Evolutionary conservation across 2,888 invertebrate genomes (phyloP), one percentile per base, ranked within the genome.

Genomic region (Diadegma fenestrale): DNA sequence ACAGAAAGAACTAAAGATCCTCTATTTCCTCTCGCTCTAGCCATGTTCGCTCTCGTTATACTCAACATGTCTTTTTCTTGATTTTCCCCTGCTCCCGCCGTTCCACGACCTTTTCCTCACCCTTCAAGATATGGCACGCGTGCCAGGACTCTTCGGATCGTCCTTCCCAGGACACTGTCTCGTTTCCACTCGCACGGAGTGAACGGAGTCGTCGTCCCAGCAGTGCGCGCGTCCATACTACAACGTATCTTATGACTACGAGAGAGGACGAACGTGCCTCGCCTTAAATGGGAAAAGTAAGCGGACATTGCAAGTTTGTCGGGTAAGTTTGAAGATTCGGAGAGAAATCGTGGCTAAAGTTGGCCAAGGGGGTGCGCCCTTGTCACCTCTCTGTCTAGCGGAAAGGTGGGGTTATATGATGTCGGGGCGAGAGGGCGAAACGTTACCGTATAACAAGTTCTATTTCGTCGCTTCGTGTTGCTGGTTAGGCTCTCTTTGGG

Each of bases 231-330:
- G 80, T 82, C 79, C 79, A 72, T 80, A 72, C 79, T 63, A 54
- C 64, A 26, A 80, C 58, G 66, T 80, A 72, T 51, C 75, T 85
- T 80, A 83, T 73, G 80, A 80, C 77, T 80, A 58, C 77, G 72
- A 72, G 77, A 77, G 83, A 83, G 86, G 68, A 83, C 76, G 86
- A 86, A 86, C 87, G 82, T 86, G 85, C 83, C 82, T 81, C 68
- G 87, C 81, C 81, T 84, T 86, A 86, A 88, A 87, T 89, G 87
- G 80, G 83, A 89, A 88, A 89, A 84, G 87, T 84, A 89, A 85
- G 88, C 84, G 85, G 86, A 87, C 86, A 84, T 87, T 82, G 80
- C 88, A 87, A 90, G 89, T 90, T 89, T 88, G 87, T 86, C 86
- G 79, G 51, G 76, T 41, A 81, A 76, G 81, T 81, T 85, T 80